phyloP scores from a whole-genome alignment of 2,888 invertebrate species.

The Xestia xanthographa region DNA sequence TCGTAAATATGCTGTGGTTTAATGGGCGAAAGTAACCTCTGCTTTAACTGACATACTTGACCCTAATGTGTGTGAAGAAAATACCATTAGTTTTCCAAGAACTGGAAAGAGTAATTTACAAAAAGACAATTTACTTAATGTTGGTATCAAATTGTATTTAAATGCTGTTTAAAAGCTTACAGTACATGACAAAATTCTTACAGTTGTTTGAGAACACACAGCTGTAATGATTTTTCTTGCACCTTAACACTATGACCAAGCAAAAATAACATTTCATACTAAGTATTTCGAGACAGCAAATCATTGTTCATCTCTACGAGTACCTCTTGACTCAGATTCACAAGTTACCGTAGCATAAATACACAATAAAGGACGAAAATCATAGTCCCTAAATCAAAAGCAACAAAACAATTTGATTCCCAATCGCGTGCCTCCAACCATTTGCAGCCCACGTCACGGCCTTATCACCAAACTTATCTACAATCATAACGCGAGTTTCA shows the following conservation, averaged over 20 bases:
- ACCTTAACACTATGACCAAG: not conserved
- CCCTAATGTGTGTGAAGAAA: constrained; percentile 7
- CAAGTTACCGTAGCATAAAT: not conserved
- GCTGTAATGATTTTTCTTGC: not conserved
- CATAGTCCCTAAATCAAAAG: not conserved
- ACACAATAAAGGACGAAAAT: not conserved
- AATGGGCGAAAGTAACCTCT: constrained; percentile 38
- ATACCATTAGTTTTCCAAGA: constrained; percentile 1
- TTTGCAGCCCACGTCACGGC: constrained; percentile 51
- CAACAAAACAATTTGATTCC: constrained; percentile 12
- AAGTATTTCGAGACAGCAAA: too few relatives aligned
- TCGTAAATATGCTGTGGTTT: constrained; percentile 52
- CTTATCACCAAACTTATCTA: constrained; percentile 63
- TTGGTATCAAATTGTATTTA: not conserved
- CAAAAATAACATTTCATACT: not conserved
- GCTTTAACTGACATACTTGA: constrained; percentile 14
- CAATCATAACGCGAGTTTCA: constrained; percentile 68
- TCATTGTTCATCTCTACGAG: not conserved
- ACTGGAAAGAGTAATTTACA: not conserved
- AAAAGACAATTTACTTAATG: not conserved
- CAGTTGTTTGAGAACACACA: not conserved
- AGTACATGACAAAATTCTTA: not conserved
- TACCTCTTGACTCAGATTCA: not conserved
- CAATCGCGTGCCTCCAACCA: constrained; percentile 55
- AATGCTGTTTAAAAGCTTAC: not conserved